A percentile compares a stretch with the other conserved stretches of the same genome.
These are phyloP conservation scores for Enteromius radiatus DNA, from an alignment of 2,797 vertebrate genomes.

Conservation along the genomic window DNA sequence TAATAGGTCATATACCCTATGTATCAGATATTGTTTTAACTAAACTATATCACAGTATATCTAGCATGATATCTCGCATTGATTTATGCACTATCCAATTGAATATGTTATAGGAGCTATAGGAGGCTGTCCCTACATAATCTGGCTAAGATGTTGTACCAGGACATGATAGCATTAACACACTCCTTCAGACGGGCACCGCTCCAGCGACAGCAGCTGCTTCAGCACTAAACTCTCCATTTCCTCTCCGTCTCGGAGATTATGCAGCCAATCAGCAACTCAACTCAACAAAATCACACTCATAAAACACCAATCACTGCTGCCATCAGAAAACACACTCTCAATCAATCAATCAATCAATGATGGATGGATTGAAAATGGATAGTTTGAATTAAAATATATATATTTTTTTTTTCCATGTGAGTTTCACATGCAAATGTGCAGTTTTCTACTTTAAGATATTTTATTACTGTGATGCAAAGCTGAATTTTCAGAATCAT, in stretches of 20 bases:
- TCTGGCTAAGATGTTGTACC: neutral
- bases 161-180: constrained; percentile 2
- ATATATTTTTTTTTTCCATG: too few species aligned
- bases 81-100: neutral
- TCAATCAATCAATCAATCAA: neutral
- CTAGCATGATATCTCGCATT: neutral
- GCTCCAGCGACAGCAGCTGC: constrained; percentile 43
- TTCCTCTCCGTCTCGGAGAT: constrained; percentile 32
- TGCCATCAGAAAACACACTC: neutral
- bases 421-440: too few species aligned
- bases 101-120: neutral
- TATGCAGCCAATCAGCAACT: constrained; percentile 50
- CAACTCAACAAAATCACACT: constrained; percentile 20
- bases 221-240: constrained; percentile 30
- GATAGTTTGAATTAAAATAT: too few species aligned
- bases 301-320: neutral
- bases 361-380: too few species aligned
- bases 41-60: neutral
- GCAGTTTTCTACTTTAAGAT: neutral
- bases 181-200: constrained; percentile 25
- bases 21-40: neutral
- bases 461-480: neutral
- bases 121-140: neutral
- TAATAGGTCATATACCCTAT: neutral
- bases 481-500: neutral